phyloP scores from a whole-genome alignment of 2,888 invertebrate genomes.

The Lasioglossum figueresi region DNA sequence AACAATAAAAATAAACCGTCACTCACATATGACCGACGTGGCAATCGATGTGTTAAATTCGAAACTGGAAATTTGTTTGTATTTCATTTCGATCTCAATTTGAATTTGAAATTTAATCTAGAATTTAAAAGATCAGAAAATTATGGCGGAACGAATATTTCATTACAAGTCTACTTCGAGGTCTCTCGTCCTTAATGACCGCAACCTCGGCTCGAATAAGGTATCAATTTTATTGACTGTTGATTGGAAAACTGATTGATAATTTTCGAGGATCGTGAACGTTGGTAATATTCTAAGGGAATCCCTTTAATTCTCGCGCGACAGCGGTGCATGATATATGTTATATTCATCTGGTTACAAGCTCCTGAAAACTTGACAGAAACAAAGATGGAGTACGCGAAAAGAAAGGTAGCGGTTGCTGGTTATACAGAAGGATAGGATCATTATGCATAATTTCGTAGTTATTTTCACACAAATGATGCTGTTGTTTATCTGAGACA shows the following conservation, averaged over 20 bases:
- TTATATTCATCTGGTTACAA: constrained; percentile 42
- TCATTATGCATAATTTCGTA: constrained; percentile 45
- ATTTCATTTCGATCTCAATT: not conserved
- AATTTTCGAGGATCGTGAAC: not conserved
- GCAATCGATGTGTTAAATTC: not conserved
- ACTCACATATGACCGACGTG: not conserved
- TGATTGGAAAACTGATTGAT: not conserved
- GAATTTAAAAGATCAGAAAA: not conserved
- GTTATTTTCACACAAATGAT: constrained; percentile 26
- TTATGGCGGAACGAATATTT: not conserved
- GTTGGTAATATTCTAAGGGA: not conserved
- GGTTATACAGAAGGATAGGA: constrained; percentile 34
- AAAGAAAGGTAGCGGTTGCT: constrained; percentile 37
- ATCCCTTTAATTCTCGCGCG: constrained; percentile 35
- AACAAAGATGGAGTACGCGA: constrained; percentile 47
- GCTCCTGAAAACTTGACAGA: constrained; percentile 27
- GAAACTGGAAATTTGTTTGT: not conserved
- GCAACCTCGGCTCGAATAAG: not conserved
- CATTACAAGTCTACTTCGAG: not conserved
- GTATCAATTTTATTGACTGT: not conserved
- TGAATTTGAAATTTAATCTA: not conserved
- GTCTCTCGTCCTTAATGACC: not conserved
- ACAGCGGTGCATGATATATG: not conserved
- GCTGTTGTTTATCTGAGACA: constrained; percentile 9
- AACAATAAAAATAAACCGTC: not conserved